phyloP scores from a whole-genome alignment of 2,888 invertebrate species.

The Synanthedon tipuliformis region DNA sequence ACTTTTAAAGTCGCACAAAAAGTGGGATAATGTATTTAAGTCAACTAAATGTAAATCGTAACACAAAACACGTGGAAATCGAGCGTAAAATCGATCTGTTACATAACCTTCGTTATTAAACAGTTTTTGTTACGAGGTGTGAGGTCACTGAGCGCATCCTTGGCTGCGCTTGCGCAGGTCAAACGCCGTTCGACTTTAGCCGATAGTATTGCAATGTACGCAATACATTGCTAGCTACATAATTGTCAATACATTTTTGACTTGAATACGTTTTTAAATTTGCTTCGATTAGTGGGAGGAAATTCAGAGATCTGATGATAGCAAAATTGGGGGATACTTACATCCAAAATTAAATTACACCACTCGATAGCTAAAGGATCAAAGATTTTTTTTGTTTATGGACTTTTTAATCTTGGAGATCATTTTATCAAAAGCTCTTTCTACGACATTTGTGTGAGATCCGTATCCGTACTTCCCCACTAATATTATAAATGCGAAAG shows the following conservation, averaged over 20 bases:
- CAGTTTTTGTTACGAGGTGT: conserved; percentile 2
- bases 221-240: neutral
- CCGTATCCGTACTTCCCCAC: too few species aligned
- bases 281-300: neutral
- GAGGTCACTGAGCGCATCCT: conserved; percentile 2
- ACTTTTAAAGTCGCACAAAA: too few species aligned
- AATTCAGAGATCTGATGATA: neutral
- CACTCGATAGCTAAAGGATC: too few species aligned
- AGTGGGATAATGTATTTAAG: too few species aligned
- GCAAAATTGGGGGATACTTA: neutral
- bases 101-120: conserved; percentile 3
- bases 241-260: neutral
- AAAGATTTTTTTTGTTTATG: too few species aligned
- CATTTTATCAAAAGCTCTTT: too few species aligned
- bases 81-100: conserved; percentile 1
- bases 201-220: neutral
- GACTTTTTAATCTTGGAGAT: too few species aligned
- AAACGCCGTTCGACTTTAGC: neutral
- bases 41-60: neutral
- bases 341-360: too few species aligned
- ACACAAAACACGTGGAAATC: neutral
- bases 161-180: neutral
- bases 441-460: too few species aligned
- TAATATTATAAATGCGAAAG: too few species aligned
- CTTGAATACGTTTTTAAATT: neutral